Evolutionary conservation across 2,113 vertebrate genomes (phyloP), one percentile per base, ranked within the genome.

Genomic region (Cyanocitta stelleri): DNA sequence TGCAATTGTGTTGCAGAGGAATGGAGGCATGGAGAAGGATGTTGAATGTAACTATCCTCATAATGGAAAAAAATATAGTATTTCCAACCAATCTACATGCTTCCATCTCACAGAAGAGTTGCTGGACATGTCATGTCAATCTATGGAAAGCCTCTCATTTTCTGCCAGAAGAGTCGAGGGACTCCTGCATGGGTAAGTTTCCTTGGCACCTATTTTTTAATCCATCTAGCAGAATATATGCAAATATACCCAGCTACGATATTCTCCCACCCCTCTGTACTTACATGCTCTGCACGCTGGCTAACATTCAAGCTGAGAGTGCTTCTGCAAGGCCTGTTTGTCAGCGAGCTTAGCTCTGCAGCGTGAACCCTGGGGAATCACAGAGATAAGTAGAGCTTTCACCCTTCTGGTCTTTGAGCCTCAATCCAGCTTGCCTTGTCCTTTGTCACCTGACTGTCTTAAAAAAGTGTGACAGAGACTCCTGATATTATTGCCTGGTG

Each of bases 281-380:
- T 33, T 59, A 4, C 0, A 0, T 29, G 41, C 12, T 79, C 26
- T 82, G n/a, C 26, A 15, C 4, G 0, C 16, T 30, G 61, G 54
- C 39, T 59, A 10, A 48, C 22, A 11, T 10, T 74, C 44, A 64
- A 32, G 58, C 8, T 2, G 20, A 41, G 37, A 76, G 54, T 14
- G 44, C 46, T 73, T 21, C 81, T 68, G 48, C 58, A 80, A 39
- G 9, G 49, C n/a, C 41, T 56, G 43, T 54, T 79, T 89, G 55
- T 68, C 51, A 82, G 56, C 1, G 7, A 62, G 49, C 32, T 67
- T 17, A 75, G 21, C 67, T 90, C n/a, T 51, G 56, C 35, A 32
- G 23, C 10, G 18, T 29, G 62, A 86, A 77, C 20, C 43, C 66
- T 59, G 26, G 10, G 69, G 43, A 66, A 39, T 30, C 61, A 44